Evolutionary conservation across 2,797 vertebrate species (phyloP), one percentile per base, ranked within the genome.

Genomic region (Myotis daubentonii): DNA sequence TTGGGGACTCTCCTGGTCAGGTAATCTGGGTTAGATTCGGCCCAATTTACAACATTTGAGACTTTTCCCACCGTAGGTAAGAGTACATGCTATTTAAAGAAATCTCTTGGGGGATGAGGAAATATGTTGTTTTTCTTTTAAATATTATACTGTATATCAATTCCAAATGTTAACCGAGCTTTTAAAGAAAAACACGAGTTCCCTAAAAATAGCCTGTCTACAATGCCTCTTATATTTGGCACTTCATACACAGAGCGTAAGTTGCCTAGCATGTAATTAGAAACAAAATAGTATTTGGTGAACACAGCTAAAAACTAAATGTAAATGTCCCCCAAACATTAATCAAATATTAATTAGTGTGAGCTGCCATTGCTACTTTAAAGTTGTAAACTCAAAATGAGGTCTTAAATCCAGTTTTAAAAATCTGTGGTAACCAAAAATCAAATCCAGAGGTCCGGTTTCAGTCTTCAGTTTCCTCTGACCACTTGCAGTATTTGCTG

Each of bases 81-180:
- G 92, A 97, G 96, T 96, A 96, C 90, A 96, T 91, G 96, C 96
- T 97, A 97, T 97, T 97, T 97, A 97, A 97, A 93, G 96, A 96
- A 97, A 96, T 36, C 96, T 97, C 96, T 89, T 93, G 94, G 92
- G 95, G 71, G 88, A 97, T 97, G 96, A 97, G 93, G 96, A 97
- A 97, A 96, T 96, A 89, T 91, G 94, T 91, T 97, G 97, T 96
- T 97, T 97, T 97, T 91, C 94, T 97, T 97, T 96, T 97, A 96
- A 97, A 97, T 96, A 96, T 97, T 97, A 97, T 94, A 94, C 90
- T 96, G 97, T 87, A 82, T 96, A 97, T 97, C 49, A 1, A 97
- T 97, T 97, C 96, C 96, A 97, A 97, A 97, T 96, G 96, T 79
- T 96, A 95, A 88, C 93, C 8, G 28, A 97, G 92, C 78, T 94